Evolutionary conservation across 2,888 invertebrate species (phyloP), one percentile per base, ranked within the genome.

Genomic region (Macrophya alboannulata): DNA sequence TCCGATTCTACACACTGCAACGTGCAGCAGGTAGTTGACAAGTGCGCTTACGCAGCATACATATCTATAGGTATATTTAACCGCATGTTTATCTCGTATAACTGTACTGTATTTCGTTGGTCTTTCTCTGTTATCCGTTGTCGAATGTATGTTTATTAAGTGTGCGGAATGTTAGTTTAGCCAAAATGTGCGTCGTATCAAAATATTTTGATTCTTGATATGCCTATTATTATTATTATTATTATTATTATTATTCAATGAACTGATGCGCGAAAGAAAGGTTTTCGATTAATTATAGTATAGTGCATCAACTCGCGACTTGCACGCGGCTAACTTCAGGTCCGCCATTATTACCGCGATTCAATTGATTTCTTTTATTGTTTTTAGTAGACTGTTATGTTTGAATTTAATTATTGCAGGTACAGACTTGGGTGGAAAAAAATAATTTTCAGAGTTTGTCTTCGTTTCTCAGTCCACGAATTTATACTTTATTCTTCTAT

Each of bases 251-350:
- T 15, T 48, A 48, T 48, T 48, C 48, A 48, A 48, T 48, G 48
- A 48, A 15, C 15, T 17, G 45, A 51, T 17, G 10, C 45, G 45
- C 45, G 9, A 48, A 12, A 12, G 10, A 48, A 51, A 51, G 51
- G 4, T 43, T 17, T 51, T 51, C 51, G 51, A 51, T 51, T 51
- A 51, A 15, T 51, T 31, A 10, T 31, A 1, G 12, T 62, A 71
- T 71, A 17, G 25, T 71, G 17, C 12, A 40, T 17, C 12, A 37
- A 12, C 15, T 71, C 17, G 71, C 71, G 15, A 71, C 8, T 43
- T 45, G 21, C 31, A 76, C 76, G 77, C 77, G 51, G 45, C 62
- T n/a, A 81, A 62, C 62, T 81, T 81, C 43, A 59, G 10, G 45
- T 81, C 62, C 21, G 81, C 62, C 81, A 62, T 79, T 79, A 17